Evolutionary conservation across 2,113 vertebrate species (phyloP).

Genomic region (Varanus salvator): DNA sequence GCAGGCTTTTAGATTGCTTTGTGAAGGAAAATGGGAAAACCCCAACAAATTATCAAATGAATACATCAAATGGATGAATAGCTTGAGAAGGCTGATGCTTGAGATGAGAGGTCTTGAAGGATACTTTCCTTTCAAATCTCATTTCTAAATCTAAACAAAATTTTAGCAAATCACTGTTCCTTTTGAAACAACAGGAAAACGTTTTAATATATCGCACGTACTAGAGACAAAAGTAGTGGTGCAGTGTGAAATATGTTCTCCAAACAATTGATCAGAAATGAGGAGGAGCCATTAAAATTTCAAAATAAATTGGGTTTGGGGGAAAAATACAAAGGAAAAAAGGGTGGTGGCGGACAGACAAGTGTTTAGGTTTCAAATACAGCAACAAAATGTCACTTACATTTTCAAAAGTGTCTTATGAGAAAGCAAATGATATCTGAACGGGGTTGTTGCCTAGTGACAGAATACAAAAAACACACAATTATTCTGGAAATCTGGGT

Average conservation of each 20-base stretch:
- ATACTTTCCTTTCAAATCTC: not conserved
- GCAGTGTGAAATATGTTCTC: not conserved
- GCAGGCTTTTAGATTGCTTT: not conserved
- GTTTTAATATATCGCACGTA: not conserved
- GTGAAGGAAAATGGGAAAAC: not conserved
- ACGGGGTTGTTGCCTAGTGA: conserved; percentile 32
- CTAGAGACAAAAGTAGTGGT: not conserved
- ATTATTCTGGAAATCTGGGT: conserved; percentile 34
- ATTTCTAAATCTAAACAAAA: not conserved
- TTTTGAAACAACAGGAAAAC: not conserved
- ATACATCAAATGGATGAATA: not conserved
- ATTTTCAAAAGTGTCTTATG: conserved; percentile 23
- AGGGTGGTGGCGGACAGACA: not conserved
- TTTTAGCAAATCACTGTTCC: not conserved
- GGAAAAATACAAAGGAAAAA: not conserved
- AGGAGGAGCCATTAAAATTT: not conserved
- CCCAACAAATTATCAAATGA: not conserved
- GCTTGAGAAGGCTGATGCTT: not conserved
- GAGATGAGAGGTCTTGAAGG: not conserved
- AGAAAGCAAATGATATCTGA: conserved; percentile 26
- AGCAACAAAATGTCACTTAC: conserved; percentile 24
- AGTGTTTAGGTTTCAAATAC: conserved; percentile 11
- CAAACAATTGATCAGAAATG: not conserved
- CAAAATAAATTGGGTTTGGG: conserved; percentile 4
- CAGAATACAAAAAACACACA: conserved; percentile 12